These are phyloP conservation scores for Gorsachius goisagi DNA, from an alignment of 2,113 vertebrate species.

Conservation along the genomic window DNA sequence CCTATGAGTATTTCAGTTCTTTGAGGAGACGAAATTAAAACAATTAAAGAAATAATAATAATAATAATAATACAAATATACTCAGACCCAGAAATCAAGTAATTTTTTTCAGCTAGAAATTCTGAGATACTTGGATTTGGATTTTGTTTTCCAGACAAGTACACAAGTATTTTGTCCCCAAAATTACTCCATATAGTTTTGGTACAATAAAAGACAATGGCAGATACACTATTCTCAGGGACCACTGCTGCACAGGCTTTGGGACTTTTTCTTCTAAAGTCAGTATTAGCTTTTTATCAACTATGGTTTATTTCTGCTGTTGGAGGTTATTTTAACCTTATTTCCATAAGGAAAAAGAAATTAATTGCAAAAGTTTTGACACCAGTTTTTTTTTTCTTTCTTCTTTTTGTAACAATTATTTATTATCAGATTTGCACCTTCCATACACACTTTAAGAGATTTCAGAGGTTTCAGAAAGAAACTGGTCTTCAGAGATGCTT, in stretches of 20 bases:
- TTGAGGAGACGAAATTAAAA: background rate
- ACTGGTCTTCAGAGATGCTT: background rate
- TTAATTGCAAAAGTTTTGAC: background rate
- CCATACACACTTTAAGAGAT: background rate
- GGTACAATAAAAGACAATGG: background rate
- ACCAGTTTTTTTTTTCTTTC: background rate
- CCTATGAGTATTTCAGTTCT: background rate
- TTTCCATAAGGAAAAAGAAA: background rate
- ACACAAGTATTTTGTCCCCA: background rate
- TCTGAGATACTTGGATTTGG: background rate
- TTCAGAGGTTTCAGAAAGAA: background rate
- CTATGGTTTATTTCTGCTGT: background rate
- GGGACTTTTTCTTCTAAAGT: background rate
- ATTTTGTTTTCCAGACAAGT: background rate
- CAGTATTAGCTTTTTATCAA: background rate
- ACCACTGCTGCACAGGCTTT: background rate
- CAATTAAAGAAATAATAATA: background rate
- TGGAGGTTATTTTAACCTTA: background rate
- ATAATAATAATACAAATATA: background rate
- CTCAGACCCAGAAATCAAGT: background rate
- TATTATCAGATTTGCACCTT: background rate
- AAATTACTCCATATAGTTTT: background rate
- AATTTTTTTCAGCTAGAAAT: background rate
- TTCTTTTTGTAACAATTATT: background rate
- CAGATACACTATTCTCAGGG: background rate